A percentile compares a stretch with the other conserved stretches of the same genome.
phyloP scores from a whole-genome alignment of 1,140 invertebrate species.

The Asbolus verrucosus region DNA sequence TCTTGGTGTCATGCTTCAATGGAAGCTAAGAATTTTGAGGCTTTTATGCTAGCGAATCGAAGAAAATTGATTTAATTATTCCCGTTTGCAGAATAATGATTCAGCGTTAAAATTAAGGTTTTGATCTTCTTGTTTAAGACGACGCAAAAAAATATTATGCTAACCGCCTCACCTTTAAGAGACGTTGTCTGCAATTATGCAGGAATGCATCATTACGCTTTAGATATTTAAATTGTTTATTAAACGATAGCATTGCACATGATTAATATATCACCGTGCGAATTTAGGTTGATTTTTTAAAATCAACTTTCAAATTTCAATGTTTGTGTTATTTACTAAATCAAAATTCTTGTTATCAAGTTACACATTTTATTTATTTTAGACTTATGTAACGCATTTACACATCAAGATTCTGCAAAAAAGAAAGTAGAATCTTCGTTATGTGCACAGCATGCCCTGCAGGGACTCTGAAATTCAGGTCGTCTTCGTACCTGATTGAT shows the following conservation, averaged over 20 bases:
- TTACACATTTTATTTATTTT: slow-evolving; percentile 37
- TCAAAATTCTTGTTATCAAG: slow-evolving; percentile 29
- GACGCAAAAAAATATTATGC: not conserved
- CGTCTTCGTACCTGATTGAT: slow-evolving; percentile 7
- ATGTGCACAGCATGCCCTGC: slow-evolving; percentile 25
- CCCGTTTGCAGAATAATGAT: no score
- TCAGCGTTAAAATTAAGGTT: no score
- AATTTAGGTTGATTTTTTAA: slow-evolving; percentile 32
- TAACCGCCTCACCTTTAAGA: not conserved
- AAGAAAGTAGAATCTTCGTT: slow-evolving; percentile 36
- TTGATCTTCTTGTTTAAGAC: no score
- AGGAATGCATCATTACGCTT: slow-evolving; percentile 19
- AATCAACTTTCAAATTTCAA: slow-evolving; percentile 34
- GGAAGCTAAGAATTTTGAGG: no score
- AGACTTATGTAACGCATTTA: slow-evolving; percentile 27
- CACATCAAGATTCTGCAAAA: slow-evolving; percentile 37
- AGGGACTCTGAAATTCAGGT: slow-evolving; percentile 27
- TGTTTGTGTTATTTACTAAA: slow-evolving; percentile 37
- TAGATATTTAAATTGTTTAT: slow-evolving; percentile 6
- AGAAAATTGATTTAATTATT: no score
- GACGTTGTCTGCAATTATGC: no score
- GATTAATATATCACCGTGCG: slow-evolving; percentile 23
- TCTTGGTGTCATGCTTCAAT: no score
- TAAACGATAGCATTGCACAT: slow-evolving; percentile 14
- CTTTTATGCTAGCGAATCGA: no score